Evolutionary conservation across 2,113 vertebrate species (phyloP).

Genomic region (Machaerirhynchus nigripectus): DNA sequence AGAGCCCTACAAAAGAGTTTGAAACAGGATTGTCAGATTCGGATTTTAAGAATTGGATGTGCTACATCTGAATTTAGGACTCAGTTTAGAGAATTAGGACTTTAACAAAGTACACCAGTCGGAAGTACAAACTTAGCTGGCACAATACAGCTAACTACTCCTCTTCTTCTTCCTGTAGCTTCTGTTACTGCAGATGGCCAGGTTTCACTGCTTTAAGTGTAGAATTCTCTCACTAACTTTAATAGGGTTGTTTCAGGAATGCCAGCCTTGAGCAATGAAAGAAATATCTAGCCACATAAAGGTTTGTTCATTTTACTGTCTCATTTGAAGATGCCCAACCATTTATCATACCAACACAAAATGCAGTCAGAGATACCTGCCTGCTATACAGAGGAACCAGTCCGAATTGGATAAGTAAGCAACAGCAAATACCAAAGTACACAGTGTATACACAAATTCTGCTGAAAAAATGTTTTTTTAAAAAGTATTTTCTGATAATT

Average conservation of each 20-base stretch:
- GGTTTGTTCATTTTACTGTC: not conserved
- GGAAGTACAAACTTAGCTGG: not conserved
- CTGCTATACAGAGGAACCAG: not conserved
- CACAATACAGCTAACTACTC: not conserved
- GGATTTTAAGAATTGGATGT: not conserved
- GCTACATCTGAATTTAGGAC: not conserved
- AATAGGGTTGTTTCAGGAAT: not conserved
- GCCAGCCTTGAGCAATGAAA: not conserved
- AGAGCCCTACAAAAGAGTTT: not conserved
- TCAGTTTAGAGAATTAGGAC: not conserved
- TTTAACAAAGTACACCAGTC: not conserved
- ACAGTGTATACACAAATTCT: not conserved
- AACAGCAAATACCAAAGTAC: not conserved
- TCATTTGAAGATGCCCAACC: not conserved
- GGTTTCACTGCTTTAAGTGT: not conserved
- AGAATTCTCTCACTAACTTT: not conserved
- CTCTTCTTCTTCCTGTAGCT: not conserved
- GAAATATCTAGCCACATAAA: not conserved
- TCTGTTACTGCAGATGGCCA: not conserved
- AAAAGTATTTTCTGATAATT: not conserved
- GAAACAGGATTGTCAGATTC: not conserved
- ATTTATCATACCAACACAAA: not conserved
- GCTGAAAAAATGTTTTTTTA: not conserved
- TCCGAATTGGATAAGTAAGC: not conserved
- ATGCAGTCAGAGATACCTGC: not conserved